Evolutionary conservation across 2,113 vertebrate genomes (phyloP).

Genomic region (Microcebus griseorufus): DNA sequence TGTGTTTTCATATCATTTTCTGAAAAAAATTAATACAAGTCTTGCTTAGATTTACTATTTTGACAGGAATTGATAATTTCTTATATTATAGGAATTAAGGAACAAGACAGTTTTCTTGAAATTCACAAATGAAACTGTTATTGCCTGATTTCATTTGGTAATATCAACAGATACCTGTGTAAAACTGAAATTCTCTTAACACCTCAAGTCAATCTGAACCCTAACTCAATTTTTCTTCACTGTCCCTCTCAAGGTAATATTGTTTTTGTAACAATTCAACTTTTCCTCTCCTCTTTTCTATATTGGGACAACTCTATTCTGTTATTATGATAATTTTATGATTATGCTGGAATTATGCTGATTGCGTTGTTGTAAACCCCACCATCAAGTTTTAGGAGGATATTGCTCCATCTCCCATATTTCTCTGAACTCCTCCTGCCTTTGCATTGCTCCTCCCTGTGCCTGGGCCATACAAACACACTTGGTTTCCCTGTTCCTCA

Average conservation of each 20-base stretch:
- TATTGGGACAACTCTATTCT: rapidly evolving
- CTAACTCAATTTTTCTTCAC: neutral
- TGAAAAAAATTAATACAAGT: neutral
- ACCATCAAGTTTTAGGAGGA: rapidly evolving
- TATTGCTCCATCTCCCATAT: rapidly evolving
- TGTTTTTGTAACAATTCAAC: neutral
- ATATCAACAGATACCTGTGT: neutral
- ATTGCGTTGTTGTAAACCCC: rapidly evolving
- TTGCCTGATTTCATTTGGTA: neutral
- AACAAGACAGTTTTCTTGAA: neutral
- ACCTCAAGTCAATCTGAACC: neutral
- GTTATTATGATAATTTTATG: neutral
- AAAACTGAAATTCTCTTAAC: neutral
- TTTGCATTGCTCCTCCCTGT: neutral
- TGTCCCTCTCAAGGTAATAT: neutral
- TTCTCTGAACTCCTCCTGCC: neutral
- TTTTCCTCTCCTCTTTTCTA: neutral
- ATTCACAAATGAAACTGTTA: neutral
- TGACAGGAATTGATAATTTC: neutral
- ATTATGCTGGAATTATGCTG: neutral
- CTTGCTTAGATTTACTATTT: neutral
- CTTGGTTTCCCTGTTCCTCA: no score
- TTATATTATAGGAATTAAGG: neutral
- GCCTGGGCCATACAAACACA: no score
- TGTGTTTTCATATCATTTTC: neutral